Percentiles rank a stretch among this genome's conserved stretches.
Evolutionary conservation across 1,140 invertebrate species (phyloP).

Genomic region (Stenopsyche tienmushanensis): DNA sequence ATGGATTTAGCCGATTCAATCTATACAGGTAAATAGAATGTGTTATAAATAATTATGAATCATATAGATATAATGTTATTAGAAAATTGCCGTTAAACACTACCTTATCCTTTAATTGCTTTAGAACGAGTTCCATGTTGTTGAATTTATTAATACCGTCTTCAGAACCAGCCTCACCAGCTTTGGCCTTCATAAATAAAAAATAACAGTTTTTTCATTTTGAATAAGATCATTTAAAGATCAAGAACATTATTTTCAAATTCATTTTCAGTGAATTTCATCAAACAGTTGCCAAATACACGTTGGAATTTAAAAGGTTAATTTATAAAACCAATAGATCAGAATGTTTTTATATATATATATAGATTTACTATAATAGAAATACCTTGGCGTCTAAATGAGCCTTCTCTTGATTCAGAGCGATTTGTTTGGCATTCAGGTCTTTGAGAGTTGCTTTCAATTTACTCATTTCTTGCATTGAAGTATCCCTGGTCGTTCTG

Average conservation of each 20-base stretch:
- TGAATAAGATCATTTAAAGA: background rate
- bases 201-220: background rate
- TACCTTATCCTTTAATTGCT: constrained; percentile 80
- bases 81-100: background rate
- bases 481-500: constrained; percentile 78
- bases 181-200: constrained; percentile 46
- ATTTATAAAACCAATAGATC: too few relatives aligned
- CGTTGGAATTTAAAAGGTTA: too few relatives aligned
- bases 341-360: background rate
- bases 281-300: too few relatives aligned
- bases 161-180: constrained; percentile 62
- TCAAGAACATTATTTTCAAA: background rate
- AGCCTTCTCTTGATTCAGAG: constrained; percentile 80
- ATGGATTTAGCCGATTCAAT: constrained; percentile 63
- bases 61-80: background rate
- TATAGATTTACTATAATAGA: background rate
- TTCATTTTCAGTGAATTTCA: too few relatives aligned
- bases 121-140: constrained; percentile 81
- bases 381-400: constrained; percentile 73
- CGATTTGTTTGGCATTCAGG: constrained; percentile 76
- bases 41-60: constrained; percentile 1
- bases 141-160: constrained; percentile 69
- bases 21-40: constrained; percentile 43
- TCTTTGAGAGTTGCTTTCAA: constrained; percentile 84
- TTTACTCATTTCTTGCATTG: constrained; percentile 85